A percentile compares a stretch with the other conserved stretches of the same genome.
Conservation (phyloP, 2,888 invertebrate species). For the Eupithecia subumbrata region DNA sequence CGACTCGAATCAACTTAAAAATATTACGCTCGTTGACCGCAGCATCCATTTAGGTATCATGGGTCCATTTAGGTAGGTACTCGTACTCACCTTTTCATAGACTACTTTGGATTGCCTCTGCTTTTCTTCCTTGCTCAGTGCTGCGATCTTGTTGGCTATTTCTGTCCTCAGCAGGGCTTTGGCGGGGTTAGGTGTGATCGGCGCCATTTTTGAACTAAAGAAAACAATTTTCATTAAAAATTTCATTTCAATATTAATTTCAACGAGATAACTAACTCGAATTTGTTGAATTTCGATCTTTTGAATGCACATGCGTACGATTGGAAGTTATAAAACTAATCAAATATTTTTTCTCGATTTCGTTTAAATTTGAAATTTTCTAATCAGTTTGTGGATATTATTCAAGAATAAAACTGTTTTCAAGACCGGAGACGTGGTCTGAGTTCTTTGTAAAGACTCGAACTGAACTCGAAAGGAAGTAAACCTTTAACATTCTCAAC, state of each 20-base stretch:
- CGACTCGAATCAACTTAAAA: too few species aligned
- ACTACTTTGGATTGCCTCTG: constrained; percentile 70
- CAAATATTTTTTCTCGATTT: background rate
- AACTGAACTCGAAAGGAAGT: constrained; percentile 1
- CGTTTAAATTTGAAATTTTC: background rate
- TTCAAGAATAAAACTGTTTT: background rate
- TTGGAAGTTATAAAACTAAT: background rate
- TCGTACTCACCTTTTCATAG: constrained; percentile 66
- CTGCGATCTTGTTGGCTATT: constrained; percentile 63
- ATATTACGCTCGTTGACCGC: too few species aligned
- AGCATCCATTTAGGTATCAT: too few species aligned
- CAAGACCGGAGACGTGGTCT: background rate
- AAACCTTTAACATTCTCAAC: background rate
- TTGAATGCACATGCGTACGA: background rate
- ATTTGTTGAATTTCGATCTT: background rate
- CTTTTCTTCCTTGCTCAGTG: constrained; percentile 69
- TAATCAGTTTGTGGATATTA: background rate
- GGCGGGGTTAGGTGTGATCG: constrained; percentile 68
- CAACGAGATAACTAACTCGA: background rate
- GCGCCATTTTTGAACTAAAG: constrained; percentile 58
- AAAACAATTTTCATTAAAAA: background rate
- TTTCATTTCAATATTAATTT: background rate
- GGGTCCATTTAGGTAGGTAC: too few species aligned
- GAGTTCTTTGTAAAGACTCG: background rate
- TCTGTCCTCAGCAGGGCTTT: constrained; percentile 67